A percentile compares a stretch with the other conserved stretches of the same genome.
Evolutionary conservation across 2,113 vertebrate genomes (phyloP).

Genomic region (Spizaetus ornatus): DNA sequence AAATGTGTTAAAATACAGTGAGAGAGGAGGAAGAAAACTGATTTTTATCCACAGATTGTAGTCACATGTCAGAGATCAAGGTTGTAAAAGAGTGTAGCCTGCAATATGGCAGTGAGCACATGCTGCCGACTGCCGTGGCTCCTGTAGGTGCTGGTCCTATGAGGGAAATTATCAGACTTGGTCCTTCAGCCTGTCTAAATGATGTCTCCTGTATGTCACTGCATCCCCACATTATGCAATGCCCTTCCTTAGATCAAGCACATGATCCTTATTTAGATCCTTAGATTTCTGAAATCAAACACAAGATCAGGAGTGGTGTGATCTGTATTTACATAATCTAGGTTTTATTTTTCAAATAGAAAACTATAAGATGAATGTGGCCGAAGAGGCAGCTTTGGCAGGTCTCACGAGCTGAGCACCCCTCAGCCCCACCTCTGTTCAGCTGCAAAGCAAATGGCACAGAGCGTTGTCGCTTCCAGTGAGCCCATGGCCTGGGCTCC

Average conservation of each 20-base stretch:
- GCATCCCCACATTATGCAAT: fast-evolving
- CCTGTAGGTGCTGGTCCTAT: background rate
- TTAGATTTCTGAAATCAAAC: background rate
- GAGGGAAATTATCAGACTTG: background rate
- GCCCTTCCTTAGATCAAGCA: background rate
- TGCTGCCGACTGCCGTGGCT: background rate
- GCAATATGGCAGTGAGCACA: background rate
- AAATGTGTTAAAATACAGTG: background rate
- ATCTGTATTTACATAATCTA: background rate
- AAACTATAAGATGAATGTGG: background rate
- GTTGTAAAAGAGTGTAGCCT: background rate
- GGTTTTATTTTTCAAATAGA: background rate
- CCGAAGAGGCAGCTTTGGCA: background rate
- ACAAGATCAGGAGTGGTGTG: background rate
- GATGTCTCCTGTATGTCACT: background rate
- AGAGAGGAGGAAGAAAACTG: background rate
- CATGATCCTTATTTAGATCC: background rate
- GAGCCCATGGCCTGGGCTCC: background rate
- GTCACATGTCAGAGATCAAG: background rate
- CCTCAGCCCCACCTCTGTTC: background rate
- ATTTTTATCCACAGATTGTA: background rate
- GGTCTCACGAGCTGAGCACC: background rate
- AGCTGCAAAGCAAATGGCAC: background rate
- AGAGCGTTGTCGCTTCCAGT: fast-evolving
- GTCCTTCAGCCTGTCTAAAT: background rate